Percentiles rank a stretch among this genome's conserved stretches.
These are phyloP conservation scores for Rhineura floridana DNA, from an alignment of 2,113 vertebrate genomes.

Conservation along the genomic window DNA sequence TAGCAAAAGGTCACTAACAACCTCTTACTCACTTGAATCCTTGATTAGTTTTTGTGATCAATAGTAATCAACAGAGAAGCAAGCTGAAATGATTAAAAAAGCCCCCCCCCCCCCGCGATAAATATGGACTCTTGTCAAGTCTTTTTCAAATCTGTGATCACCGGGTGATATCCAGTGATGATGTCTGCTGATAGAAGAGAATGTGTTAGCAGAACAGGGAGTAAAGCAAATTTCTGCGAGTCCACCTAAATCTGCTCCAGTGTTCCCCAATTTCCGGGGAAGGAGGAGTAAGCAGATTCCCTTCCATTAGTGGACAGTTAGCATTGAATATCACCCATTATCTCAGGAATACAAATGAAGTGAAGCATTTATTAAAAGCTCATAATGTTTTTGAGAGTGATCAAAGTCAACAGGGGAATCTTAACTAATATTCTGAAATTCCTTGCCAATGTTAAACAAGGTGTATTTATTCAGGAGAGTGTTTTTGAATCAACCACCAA, in stretches of 20 bases:
- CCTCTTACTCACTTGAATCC: not conserved
- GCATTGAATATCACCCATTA: not conserved
- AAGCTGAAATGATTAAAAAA: not conserved
- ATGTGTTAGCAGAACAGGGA: no score
- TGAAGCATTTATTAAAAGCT: not conserved
- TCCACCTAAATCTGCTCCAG: no score
- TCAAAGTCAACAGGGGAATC: not conserved
- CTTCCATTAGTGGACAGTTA: no score
- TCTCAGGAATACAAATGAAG: not conserved
- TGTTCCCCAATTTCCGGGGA: no score
- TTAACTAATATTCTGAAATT: not conserved
- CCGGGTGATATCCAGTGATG: no score
- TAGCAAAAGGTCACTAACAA: not conserved
- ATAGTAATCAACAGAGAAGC: not conserved
- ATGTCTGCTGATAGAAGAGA: no score
- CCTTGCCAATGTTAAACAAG: not conserved
- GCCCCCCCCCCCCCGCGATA: not conserved
- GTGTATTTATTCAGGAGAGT: not conserved
- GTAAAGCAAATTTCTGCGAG: no score
- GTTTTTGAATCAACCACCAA: not conserved
- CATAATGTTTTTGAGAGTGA: not conserved
- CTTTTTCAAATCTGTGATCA: not conserved
- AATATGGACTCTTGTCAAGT: not conserved
- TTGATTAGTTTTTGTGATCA: not conserved
- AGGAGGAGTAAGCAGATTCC: no score